Evolutionary conservation across 1,140 invertebrate genomes (phyloP).

Genomic region (Zaprionus camerounensis): DNA sequence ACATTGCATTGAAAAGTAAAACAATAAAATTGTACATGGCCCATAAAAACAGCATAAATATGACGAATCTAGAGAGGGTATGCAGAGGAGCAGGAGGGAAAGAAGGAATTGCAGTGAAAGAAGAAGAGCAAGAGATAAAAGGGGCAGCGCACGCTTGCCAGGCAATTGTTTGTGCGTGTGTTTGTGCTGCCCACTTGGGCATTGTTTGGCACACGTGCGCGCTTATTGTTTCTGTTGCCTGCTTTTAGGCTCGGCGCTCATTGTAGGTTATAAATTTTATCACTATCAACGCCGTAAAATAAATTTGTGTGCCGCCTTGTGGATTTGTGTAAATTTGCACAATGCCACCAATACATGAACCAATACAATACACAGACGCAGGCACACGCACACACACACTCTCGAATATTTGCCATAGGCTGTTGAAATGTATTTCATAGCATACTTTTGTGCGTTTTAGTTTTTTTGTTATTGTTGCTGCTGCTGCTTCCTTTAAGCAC

Average conservation of each 20-base stretch:
- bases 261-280: slow-evolving; percentile 78
- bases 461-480: neutral
- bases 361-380: slow-evolving; percentile 21
- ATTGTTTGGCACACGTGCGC: slow-evolving; percentile 66
- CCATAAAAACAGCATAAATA: slow-evolving; percentile 76
- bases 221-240: slow-evolving; percentile 60
- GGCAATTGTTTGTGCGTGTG: slow-evolving; percentile 27
- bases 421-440: slow-evolving; percentile 60
- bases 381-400: slow-evolving; percentile 17
- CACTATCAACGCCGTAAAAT: slow-evolving; percentile 74
- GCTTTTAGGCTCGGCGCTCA: slow-evolving; percentile 60
- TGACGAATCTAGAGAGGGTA: slow-evolving; percentile 51
- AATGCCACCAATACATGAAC: slow-evolving; percentile 16
- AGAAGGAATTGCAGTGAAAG: neutral
- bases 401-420: slow-evolving; percentile 53
- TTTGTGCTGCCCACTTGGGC: slow-evolving; percentile 58
- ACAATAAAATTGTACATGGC: slow-evolving; percentile 77
- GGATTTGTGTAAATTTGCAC: slow-evolving; percentile 73
- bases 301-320: slow-evolving; percentile 63
- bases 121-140: neutral
- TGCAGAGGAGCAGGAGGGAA: neutral
- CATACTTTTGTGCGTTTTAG: slow-evolving; percentile 55
- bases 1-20: slow-evolving; percentile 70
- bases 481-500: neutral
- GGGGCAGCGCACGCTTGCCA: slow-evolving; percentile 49